These are phyloP conservation scores for Perccottus glenii DNA, from an alignment of 2,113 vertebrate species.

Conservation along the genomic window DNA sequence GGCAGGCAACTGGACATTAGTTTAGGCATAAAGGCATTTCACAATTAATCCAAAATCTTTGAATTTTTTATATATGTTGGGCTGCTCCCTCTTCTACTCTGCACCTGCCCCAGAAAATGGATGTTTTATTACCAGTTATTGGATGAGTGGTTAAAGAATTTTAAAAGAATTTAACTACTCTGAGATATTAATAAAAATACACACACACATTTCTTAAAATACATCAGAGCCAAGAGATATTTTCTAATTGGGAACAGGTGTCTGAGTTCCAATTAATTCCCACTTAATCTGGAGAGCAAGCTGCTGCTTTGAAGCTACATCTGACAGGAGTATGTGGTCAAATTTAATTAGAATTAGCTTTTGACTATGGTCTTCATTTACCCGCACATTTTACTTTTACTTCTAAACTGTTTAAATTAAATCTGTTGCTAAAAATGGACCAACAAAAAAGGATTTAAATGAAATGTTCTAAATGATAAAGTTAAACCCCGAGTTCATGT, in stretches of 20 bases:
- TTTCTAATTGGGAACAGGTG: conserved; percentile 39
- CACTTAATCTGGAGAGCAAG: conserved; percentile 27
- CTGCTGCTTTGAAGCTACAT: conserved; percentile 10
- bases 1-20: no score
- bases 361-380: not conserved
- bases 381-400: not conserved
- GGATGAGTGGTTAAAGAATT: no score
- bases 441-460: no score
- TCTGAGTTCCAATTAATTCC: conserved; percentile 37
- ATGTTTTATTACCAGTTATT: no score
- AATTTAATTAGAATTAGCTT: not conserved
- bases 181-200: conserved; percentile 11
- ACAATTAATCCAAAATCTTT: no score
- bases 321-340: conserved; percentile 5
- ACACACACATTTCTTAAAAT: conserved; percentile 19
- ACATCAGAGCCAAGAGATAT: conserved; percentile 23
- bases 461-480: no score
- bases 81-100: no score
- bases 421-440: not conserved
- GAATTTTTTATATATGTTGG: no score
- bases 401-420: not conserved
- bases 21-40: no score
- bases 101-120: no score
- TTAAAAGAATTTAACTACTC: not conserved
- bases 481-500: no score